Base-by-base conservation (phyloP, 2,888 invertebrate genomes). In the Deilephila porcellus region DNA sequence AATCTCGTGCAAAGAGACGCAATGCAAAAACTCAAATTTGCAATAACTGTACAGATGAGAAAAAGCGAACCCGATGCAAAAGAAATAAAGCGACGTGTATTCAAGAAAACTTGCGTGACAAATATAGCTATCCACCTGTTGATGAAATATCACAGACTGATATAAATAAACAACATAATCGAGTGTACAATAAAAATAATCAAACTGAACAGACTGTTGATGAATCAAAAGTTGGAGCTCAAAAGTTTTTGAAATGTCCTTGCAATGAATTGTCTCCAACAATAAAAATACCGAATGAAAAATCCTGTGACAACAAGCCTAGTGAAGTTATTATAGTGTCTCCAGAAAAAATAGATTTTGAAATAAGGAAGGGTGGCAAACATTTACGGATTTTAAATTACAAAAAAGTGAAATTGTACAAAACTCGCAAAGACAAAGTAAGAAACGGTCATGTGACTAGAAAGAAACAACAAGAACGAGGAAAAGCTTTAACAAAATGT, bases 361-460 rank as follows among this genome's bases (percentile, higher is more conserved):
- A 60, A 72, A 29, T 73, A 60, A 73, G 59, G 17, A 67, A 67
- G 25, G 45, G 45, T 52, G 52, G 67, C 8, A 67, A 67, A 25
- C 25, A 52, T 67, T 45, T 67, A 67, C 45, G 34, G 20, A 64
- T 64, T 64, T 45, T 37, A 64, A 64, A 64, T 45, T 64, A 64
- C 19, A 20, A 52, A 14, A 67, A 67, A 14, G 67, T 67, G 14
- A 67, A 52, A 67, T 25, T 67, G 52, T 67, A 45, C 45, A 52
- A 67, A 67, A 25, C 25, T 17, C 45, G 45, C 17, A 67, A 52
- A 25, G 20, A 14, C 45, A 45, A 25, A 25, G 52, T 17, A 52
- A 45, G 25, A 4, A 29, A 52, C 17, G 0, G 20, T 37, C 25
- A 52, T 67, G 17, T 67, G 17, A 17, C 17, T 6, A 67, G n/a